Percentiles rank a stretch among this genome's conserved stretches.
Conservation (phyloP, 2,797 vertebrate species). For the Allobates femoralis region DNA sequence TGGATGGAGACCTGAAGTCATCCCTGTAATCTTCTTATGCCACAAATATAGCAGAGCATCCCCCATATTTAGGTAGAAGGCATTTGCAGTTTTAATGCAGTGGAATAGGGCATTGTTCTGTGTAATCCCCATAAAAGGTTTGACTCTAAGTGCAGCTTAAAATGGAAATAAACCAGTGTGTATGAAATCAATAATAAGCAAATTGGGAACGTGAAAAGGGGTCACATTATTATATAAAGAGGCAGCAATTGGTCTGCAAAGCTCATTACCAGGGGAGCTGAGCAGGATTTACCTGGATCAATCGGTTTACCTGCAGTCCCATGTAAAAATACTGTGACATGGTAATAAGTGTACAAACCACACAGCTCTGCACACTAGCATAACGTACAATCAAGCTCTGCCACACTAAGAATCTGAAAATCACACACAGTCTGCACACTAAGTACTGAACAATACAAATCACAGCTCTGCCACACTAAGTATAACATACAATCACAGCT, state of each 20-base stretch:
- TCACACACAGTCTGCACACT: too few relatives aligned
- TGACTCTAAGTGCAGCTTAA: conserved; percentile 59
- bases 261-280: background rate
- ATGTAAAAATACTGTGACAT: background rate
- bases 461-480: too few relatives aligned
- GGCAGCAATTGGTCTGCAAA: too few relatives aligned
- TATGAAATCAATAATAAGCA: conserved; percentile 51
- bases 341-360: background rate
- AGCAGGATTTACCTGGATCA: background rate
- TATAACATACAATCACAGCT: background rate
- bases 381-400: too few relatives aligned
- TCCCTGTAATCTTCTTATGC: conserved; percentile 44
- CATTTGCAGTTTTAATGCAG: conserved; percentile 37
- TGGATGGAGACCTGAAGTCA: conserved; percentile 10
- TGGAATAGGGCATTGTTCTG: conserved; percentile 31
- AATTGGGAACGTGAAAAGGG: conserved; percentile 24
- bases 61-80: conserved; percentile 40
- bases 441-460: too few relatives aligned
- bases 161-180: conserved; percentile 44
- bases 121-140: conserved; percentile 55
- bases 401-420: background rate
- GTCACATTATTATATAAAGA: background rate
- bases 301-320: too few relatives aligned
- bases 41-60: conserved; percentile 23
- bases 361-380: too few relatives aligned